Evolutionary conservation across 2,113 vertebrate genomes (phyloP).

Genomic region (Scomber japonicus): DNA sequence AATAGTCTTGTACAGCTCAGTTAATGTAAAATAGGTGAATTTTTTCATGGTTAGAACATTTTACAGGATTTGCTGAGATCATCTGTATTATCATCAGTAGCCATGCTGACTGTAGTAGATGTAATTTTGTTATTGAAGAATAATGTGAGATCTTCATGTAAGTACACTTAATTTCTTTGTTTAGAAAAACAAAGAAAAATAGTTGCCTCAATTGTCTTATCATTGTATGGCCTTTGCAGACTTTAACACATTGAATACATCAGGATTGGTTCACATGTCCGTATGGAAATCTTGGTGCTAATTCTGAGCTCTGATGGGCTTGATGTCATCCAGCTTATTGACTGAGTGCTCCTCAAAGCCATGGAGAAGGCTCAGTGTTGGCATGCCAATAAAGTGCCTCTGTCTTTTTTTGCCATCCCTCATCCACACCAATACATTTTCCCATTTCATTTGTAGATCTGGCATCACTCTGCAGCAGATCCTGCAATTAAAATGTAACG

Average conservation of each 20-base stretch:
- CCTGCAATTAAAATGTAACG: conserved; percentile 55
- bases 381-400: conserved; percentile 31
- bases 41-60: no score
- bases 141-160: no score
- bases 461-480: conserved; percentile 41
- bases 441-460: conserved; percentile 31
- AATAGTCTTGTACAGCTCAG: no score
- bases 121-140: no score
- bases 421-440: conserved; percentile 43
- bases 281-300: conserved; percentile 25
- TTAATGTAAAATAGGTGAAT: no score
- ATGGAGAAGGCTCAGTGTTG: conserved; percentile 13
- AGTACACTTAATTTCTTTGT: not conserved
- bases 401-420: conserved; percentile 7
- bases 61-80: no score
- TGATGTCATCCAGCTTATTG: conserved; percentile 34
- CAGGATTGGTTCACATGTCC: not conserved
- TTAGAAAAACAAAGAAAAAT: not conserved
- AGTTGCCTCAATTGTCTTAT: not conserved
- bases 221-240: not conserved
- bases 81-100: no score
- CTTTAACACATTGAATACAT: not conserved
- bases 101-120: no score
- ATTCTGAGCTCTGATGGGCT: conserved; percentile 30
- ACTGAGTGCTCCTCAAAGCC: conserved; percentile 43